phyloP scores from a whole-genome alignment of 1,140 invertebrate genomes.

The Ectropis grisescens region DNA sequence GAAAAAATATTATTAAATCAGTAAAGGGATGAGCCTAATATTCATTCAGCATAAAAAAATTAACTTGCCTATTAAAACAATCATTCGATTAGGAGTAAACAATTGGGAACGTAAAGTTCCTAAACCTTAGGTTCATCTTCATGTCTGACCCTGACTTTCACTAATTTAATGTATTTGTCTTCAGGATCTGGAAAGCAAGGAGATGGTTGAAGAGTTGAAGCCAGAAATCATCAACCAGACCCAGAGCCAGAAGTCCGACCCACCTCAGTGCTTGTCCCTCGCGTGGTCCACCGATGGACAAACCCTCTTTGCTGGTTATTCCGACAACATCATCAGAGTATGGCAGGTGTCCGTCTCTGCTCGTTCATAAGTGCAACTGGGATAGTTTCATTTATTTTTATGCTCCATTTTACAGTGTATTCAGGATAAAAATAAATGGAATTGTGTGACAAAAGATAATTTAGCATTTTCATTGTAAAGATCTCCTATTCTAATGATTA shows the following conservation, averaged over 20 bases:
- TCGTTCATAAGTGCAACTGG: slow-evolving; percentile 70
- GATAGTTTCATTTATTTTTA: slow-evolving; percentile 64
- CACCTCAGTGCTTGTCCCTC: slow-evolving; percentile 96
- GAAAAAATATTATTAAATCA: no score
- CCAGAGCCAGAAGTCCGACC: slow-evolving; percentile 84
- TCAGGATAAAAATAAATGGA: slow-evolving; percentile 64
- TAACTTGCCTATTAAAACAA: no score
- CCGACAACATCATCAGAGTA: slow-evolving; percentile 97
- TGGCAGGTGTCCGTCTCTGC: slow-evolving; percentile 95
- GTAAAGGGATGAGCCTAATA: no score
- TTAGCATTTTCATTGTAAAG: slow-evolving; percentile 39
- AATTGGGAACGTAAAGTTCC: no score
- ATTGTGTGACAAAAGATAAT: slow-evolving; percentile 27
- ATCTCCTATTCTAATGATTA: slow-evolving; percentile 8
- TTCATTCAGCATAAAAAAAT: no score
- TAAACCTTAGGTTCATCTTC: no score
- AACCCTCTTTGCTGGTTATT: slow-evolving; percentile 99
- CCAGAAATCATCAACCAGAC: slow-evolving; percentile 87
- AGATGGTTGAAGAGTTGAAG: slow-evolving; percentile 98
- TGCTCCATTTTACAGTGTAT: slow-evolving; percentile 21
- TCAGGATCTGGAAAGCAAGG: slow-evolving; percentile 98
- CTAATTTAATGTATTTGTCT: no score
- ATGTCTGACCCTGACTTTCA: no score
- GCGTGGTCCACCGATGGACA: slow-evolving; percentile 99
- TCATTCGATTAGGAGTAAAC: no score